These are phyloP conservation scores for Merluccius polli DNA, from an alignment of 2,797 vertebrate species.

Conservation along the genomic window DNA sequence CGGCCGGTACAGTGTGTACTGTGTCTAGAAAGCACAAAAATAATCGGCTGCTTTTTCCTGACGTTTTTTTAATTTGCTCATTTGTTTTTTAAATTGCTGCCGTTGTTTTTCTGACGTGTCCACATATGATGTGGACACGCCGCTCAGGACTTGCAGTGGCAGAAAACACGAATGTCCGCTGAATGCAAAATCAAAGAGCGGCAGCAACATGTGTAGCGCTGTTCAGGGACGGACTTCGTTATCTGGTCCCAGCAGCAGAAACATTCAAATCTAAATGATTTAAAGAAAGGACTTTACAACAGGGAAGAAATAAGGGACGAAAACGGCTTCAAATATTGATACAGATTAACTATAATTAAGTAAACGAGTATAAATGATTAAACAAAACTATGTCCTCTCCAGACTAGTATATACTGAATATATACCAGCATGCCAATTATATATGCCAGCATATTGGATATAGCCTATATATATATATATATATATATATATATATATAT, in stretches of 20 bases:
- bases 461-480: not conserved
- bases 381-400: not conserved
- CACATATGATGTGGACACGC: not conserved
- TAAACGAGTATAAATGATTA: not conserved
- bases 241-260: not conserved
- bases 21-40: not conserved
- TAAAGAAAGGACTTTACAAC: not conserved
- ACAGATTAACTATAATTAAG: conserved; percentile 27
- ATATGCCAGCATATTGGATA: not conserved
- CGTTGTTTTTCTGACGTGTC: too few species aligned
- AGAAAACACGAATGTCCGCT: not conserved
- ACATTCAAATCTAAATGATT: not conserved
- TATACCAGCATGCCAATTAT: not conserved
- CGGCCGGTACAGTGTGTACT: not conserved
- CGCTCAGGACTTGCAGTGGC: not conserved
- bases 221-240: not conserved
- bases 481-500: conserved; percentile 3
- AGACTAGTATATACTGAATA: too few species aligned
- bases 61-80: not conserved
- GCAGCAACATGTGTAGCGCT: not conserved
- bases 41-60: not conserved
- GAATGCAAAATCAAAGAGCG: not conserved
- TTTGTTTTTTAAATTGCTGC: too few species aligned
- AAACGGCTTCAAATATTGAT: conserved; percentile 44
- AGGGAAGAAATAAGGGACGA: conserved; percentile 31